phyloP scores from a whole-genome alignment of 2,797 vertebrate genomes.

The Megaceryle alcyon region DNA sequence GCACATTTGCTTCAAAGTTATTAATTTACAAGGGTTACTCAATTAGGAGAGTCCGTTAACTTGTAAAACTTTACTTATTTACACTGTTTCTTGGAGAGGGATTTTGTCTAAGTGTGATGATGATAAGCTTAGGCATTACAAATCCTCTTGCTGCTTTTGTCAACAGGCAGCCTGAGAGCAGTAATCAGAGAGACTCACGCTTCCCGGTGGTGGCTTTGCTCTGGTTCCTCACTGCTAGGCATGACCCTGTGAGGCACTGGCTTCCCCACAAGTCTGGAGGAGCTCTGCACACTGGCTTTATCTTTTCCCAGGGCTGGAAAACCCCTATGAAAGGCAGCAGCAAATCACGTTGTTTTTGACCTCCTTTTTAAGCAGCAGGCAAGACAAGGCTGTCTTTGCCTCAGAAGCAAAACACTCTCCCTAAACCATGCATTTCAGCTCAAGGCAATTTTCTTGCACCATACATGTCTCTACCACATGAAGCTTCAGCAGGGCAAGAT shows the following conservation, averaged over 20 bases:
- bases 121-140: conserved; percentile 68
- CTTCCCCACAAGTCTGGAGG: neutral
- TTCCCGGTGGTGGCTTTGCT: neutral
- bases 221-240: neutral
- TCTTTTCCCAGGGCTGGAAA: neutral
- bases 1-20: conserved; percentile 58
- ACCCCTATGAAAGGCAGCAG: neutral
- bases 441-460: neutral
- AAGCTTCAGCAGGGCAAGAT: neutral
- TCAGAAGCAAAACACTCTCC: neutral
- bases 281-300: neutral
- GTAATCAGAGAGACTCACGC: neutral
- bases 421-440: neutral
- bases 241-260: rapidly evolving
- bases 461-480: neutral
- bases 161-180: conserved; percentile 35
- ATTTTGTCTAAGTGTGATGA: conserved; percentile 34
- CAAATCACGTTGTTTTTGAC: neutral
- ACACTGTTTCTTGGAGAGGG: conserved; percentile 40
- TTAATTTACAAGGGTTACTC: conserved; percentile 61
- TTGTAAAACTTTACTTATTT: conserved; percentile 71
- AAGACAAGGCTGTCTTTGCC: neutral
- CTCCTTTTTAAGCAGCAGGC: neutral
- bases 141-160: conserved; percentile 62
- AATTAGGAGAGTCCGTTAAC: conserved; percentile 40